Percentiles rank a stretch among this genome's conserved stretches.
These are phyloP conservation scores for Drosophila grimshawi DNA, from an alignment of 1,140 invertebrate genomes.

Conservation along the genomic window DNA sequence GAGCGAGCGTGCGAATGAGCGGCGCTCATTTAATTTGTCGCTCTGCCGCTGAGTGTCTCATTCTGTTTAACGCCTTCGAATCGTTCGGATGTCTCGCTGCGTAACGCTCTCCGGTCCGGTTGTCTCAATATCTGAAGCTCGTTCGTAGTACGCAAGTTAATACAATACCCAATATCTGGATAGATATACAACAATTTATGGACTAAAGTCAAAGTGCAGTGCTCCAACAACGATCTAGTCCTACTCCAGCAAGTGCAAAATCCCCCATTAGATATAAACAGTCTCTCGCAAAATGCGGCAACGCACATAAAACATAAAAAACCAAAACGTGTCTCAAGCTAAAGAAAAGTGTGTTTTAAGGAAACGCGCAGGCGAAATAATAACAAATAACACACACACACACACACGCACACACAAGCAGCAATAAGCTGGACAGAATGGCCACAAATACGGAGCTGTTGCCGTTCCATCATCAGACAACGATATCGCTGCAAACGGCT, in stretches of 20 bases:
- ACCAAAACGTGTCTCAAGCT: constrained; percentile 3
- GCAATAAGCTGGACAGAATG: constrained; percentile 51
- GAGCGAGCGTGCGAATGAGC: neutral
- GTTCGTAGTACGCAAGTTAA: constrained; percentile 28
- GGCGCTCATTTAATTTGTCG: constrained; percentile 42
- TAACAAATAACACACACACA: neutral
- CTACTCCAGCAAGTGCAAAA: neutral
- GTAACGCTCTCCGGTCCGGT: constrained; percentile 17
- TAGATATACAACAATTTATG: constrained; percentile 18
- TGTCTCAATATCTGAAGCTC: constrained; percentile 8
- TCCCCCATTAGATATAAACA: neutral
- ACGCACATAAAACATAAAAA: constrained; percentile 44
- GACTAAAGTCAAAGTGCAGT: constrained; percentile 6
- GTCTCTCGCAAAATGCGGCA: constrained; percentile 55
- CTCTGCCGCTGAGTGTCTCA: constrained; percentile 34
- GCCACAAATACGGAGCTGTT: constrained; percentile 81
- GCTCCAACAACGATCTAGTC: constrained; percentile 3
- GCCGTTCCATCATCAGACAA: constrained; percentile 82
- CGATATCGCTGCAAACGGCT: constrained; percentile 77
- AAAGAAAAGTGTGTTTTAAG: neutral
- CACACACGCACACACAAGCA: too few species aligned
- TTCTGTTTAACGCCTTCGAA: constrained; percentile 49
- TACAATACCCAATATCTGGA: neutral
- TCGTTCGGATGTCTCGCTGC: constrained; percentile 35
- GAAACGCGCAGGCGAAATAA: neutral